phyloP scores from a whole-genome alignment of 2,113 vertebrate genomes.

The Polypterus senegalus region DNA sequence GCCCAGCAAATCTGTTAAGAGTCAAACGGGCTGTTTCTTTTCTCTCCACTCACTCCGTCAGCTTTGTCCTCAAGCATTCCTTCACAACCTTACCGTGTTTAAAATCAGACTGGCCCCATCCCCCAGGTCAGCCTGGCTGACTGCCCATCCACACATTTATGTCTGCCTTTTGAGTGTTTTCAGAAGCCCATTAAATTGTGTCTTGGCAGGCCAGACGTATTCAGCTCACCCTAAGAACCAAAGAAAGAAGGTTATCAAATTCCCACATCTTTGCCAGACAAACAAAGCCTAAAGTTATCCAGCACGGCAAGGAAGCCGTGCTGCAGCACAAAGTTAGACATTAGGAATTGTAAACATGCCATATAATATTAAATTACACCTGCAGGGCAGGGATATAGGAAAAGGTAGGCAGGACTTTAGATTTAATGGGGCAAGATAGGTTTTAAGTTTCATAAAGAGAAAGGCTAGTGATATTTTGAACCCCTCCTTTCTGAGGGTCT shows the following conservation, averaged over 20 bases:
- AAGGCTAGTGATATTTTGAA: conserved; percentile 13
- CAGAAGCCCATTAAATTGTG: conserved; percentile 73
- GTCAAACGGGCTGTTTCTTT: conserved; percentile 30
- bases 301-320: conserved; percentile 28
- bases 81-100: conserved; percentile 56
- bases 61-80: conserved; percentile 58
- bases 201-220: conserved; percentile 66
- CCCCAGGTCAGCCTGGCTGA: conserved; percentile 56
- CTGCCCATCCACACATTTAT: conserved; percentile 71
- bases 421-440: conserved; percentile 11
- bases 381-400: conserved; percentile 22
- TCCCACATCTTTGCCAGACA: conserved; percentile 55
- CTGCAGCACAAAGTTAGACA: conserved; percentile 34
- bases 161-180: conserved; percentile 74
- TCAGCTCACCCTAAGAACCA: conserved; percentile 62
- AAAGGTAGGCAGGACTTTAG: conserved; percentile 17
- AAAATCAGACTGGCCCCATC: conserved; percentile 50
- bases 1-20: conserved; percentile 44
- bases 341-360: conserved; percentile 49
- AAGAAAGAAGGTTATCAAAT: conserved; percentile 62
- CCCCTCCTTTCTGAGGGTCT: conserved; percentile 21
- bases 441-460: conserved; percentile 22
- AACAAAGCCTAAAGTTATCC: conserved; percentile 27
- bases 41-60: conserved; percentile 34
- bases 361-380: conserved; percentile 31